Conservation (phyloP, 2,113 vertebrate genomes). For the Passerina amoena region DNA sequence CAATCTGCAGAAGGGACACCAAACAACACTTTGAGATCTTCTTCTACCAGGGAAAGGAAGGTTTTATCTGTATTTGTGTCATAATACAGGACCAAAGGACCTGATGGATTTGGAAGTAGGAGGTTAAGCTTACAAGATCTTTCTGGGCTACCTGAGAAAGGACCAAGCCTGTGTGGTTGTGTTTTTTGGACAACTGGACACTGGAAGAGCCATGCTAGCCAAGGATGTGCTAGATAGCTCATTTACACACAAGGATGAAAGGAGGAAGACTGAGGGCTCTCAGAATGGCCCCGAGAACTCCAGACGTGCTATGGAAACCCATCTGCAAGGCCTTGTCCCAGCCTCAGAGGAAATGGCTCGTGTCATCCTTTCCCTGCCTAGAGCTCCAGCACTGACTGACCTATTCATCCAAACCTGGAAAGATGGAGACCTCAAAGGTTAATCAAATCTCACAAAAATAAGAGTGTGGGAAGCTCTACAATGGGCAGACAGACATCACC, state of each 20-base stretch:
- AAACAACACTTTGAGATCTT: not conserved
- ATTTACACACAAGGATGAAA: not conserved
- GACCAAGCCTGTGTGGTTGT: not conserved
- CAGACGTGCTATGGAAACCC: rapidly evolving
- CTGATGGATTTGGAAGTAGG: not conserved
- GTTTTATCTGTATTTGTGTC: not conserved
- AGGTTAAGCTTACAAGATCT: not conserved
- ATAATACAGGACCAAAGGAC: not conserved
- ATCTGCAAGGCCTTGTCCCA: not conserved
- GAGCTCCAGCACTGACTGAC: not conserved
- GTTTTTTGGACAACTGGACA: not conserved
- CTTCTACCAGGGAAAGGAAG: not conserved
- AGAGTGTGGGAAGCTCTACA: not conserved
- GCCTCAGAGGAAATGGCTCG: not conserved
- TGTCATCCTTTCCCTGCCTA: not conserved
- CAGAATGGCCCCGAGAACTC: not conserved
- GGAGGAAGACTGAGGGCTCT: not conserved
- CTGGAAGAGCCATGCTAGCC: rapidly evolving
- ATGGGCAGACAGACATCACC: not conserved
- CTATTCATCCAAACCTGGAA: not conserved
- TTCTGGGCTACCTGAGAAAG: not conserved
- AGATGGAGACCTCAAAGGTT: not conserved
- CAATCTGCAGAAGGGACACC: not conserved
- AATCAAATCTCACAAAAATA: not conserved
- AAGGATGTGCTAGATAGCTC: not conserved